A percentile compares a stretch with the other conserved stretches of the same genome.
Conservation (phyloP, 1,140 invertebrate species). For the Brachionus manjavacas region DNA sequence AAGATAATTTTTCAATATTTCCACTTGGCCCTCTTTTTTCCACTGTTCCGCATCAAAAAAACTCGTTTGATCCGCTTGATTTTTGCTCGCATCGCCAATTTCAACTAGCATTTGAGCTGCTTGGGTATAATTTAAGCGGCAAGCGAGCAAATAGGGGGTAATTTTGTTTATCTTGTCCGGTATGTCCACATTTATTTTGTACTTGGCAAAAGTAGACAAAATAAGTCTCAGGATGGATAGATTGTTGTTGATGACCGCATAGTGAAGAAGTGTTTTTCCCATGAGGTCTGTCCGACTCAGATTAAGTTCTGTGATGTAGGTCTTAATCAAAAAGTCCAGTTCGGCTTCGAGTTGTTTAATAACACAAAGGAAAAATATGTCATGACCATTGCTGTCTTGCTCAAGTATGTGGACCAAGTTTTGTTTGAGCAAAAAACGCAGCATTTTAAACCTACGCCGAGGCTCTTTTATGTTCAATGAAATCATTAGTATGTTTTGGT, state of each 20-base stretch:
- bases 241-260: conserved; percentile 31
- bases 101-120: conserved; percentile 1
- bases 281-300: not conserved
- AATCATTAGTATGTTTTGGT: conserved; percentile 29
- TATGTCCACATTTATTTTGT: conserved; percentile 31
- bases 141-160: conserved; percentile 39
- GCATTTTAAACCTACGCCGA: conserved; percentile 21
- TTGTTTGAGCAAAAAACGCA: conserved; percentile 14
- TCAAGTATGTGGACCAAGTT: conserved; percentile 2
- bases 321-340: not conserved
- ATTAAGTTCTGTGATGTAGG: not conserved
- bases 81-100: conserved; percentile 5
- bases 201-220: not conserved
- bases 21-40: conserved; percentile 37
- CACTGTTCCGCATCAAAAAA: conserved; percentile 34
- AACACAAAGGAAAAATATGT: conserved; percentile 23
- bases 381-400: not conserved
- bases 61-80: not conserved
- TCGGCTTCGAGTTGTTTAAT: not conserved
- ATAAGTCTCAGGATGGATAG: not conserved
- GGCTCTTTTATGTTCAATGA: not conserved
- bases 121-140: conserved; percentile 17
- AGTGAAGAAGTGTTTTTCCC: conserved; percentile 29
- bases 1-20: conserved; percentile 23
- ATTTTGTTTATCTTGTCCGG: conserved; percentile 28